Conservation (phyloP, 2,888 invertebrate genomes). For the Agriopis leucophaearia region DNA sequence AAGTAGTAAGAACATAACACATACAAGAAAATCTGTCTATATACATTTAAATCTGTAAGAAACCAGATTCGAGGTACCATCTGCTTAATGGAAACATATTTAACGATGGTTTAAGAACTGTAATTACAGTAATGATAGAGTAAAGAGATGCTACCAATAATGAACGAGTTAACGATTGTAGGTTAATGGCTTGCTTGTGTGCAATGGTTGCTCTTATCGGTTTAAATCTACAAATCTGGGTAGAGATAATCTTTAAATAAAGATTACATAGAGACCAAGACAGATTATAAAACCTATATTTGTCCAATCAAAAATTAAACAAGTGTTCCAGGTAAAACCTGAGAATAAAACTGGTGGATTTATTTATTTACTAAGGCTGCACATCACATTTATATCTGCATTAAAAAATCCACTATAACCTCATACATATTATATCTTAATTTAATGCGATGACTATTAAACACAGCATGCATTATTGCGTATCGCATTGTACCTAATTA, state of each 20-base stretch:
- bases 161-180: slow-evolving; percentile 8
- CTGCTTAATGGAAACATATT: slow-evolving; percentile 8
- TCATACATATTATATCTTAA: too few relatives aligned
- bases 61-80: background rate
- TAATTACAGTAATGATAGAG: slow-evolving; percentile 13
- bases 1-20: background rate
- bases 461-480: too few relatives aligned
- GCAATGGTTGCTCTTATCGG: slow-evolving; percentile 1
- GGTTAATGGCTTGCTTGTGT: slow-evolving; percentile 10
- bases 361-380: too few relatives aligned
- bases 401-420: too few relatives aligned
- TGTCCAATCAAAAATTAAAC: too few relatives aligned
- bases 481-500: too few relatives aligned
- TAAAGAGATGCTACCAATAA: slow-evolving; percentile 19
- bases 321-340: too few relatives aligned
- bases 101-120: slow-evolving; percentile 7
- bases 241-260: background rate
- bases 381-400: too few relatives aligned
- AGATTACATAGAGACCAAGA: background rate
- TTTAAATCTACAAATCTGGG: background rate
- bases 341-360: too few relatives aligned
- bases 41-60: background rate
- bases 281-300: too few relatives aligned
- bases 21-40: background rate
- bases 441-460: too few relatives aligned